These are phyloP conservation scores for Diadegma fenestrale DNA, from an alignment of 2,888 invertebrate species.

Conservation along the genomic window DNA sequence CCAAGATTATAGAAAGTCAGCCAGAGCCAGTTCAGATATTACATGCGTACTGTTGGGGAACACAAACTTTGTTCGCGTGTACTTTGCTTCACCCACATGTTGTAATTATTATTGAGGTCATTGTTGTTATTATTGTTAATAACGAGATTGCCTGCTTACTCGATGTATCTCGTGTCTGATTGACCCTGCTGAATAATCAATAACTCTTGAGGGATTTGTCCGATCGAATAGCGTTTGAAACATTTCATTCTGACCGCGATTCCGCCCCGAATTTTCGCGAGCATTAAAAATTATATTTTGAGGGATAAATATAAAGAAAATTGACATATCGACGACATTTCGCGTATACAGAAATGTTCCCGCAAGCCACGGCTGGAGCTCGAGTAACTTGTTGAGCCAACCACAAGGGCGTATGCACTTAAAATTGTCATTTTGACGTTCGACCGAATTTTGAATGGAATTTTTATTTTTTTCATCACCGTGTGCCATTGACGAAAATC, in stretches of 20 bases:
- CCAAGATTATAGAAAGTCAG: conserved; percentile 8
- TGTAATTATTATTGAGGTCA: conserved; percentile 1
- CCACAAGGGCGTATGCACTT: background rate
- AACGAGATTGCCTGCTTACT: background rate
- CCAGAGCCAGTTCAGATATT: background rate
- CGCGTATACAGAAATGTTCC: background rate
- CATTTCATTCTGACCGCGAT: background rate
- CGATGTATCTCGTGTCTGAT: background rate
- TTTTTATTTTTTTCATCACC: background rate
- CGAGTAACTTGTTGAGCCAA: conserved; percentile 10
- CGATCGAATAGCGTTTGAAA: background rate
- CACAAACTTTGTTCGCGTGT: conserved; percentile 17
- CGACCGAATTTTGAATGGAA: background rate
- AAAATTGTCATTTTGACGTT: background rate
- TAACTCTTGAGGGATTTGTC: background rate
- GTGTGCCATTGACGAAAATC: background rate
- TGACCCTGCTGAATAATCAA: conserved; percentile 6
- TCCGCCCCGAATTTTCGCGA: too few relatives aligned
- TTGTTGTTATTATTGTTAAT: background rate
- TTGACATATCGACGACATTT: background rate
- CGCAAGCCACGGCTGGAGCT: background rate
- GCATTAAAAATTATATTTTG: too few relatives aligned
- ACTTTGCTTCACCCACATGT: background rate
- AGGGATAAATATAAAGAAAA: too few relatives aligned
- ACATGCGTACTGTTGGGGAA: conserved; percentile 22